Base-by-base conservation (phyloP, 2,797 vertebrate species). In the Sitta carolinensis region DNA sequence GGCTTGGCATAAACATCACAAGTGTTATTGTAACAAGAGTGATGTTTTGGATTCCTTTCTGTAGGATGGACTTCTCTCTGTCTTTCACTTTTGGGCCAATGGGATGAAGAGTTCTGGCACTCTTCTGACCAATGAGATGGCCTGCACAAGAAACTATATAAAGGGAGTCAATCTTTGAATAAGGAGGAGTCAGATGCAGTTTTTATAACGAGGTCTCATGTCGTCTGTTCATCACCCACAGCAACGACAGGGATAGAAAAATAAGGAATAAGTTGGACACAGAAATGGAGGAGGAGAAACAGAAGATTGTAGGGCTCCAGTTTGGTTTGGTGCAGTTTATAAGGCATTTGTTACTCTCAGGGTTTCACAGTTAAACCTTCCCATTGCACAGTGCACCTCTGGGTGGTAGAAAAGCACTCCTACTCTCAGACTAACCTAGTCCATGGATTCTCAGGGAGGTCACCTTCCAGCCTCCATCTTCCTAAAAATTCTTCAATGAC, bases 331-430 rank as follows among this genome's bases (percentile, higher is more conserved):
- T 74, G 50, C 61, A 80, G 4, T 0, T 77, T 55, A 17, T 34
- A 55, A 47, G 14, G 29, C 16, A 83, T 23, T 7, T 80, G 29
- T 7, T 27, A 75, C 9, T 22, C 15, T 1, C 26, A 50, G 18
- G 7, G 7, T 40, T 17, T 82, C 27, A 26, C 40, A 59, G 30
- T 4, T 26, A 4, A 8, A 27, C 30, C 27, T 23, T 89, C 7
- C 25, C 36, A 17, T 48, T 38, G 8, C 21, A 42, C n/a, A 55
- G 11, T 2, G 7, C 0, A 1, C 64, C 18, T 57, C 16, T 10
- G 25, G 4, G 7, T 64, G 13, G 26, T 83, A 23, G 68, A 25
- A 78, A 20, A 69, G 34, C 26, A 36, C 5, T 38, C 69, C 29
- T 80, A 7, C 26, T 52, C 45, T 21, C 54, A 64, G 30, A 18